These are phyloP conservation scores for Epicampocera succincta DNA, from an alignment of 2,888 invertebrate species.

Conservation along the genomic window DNA sequence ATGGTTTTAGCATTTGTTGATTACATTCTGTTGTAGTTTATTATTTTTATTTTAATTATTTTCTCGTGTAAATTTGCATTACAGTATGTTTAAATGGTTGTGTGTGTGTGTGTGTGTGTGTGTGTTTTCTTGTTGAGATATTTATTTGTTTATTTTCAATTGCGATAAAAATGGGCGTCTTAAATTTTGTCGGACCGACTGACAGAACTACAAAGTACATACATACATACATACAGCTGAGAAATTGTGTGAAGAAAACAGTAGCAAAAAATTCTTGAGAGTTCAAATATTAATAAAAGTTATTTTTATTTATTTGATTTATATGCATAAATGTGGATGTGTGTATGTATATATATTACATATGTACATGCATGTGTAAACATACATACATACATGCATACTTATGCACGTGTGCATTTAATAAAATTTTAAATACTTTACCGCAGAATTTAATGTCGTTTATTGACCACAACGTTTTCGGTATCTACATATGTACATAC, in stretches of 20 bases:
- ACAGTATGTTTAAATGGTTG: too few species aligned
- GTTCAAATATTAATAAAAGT: constrained; percentile 16
- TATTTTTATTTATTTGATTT: constrained; percentile 14
- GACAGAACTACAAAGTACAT: neutral
- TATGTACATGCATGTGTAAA: too few species aligned
- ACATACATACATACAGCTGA: too few species aligned
- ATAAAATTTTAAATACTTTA: too few species aligned
- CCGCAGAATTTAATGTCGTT: too few species aligned
- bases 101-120: neutral
- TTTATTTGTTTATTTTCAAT: constrained; percentile 38
- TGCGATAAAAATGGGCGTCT: constrained; percentile 64
- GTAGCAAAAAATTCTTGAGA: constrained; percentile 40
- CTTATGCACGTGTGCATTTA: too few species aligned
- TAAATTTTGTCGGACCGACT: constrained; percentile 15
- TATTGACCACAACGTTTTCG: too few species aligned
- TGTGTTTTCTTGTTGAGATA: constrained; percentile 15
- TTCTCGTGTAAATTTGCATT: constrained; percentile 46
- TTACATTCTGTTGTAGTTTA: constrained; percentile 40
- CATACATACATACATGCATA: neutral
- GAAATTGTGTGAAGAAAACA: constrained; percentile 17
- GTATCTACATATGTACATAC: too few species aligned
- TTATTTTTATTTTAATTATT: constrained; percentile 52
- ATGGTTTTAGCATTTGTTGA: constrained; percentile 44
- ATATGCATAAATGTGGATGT: neutral
- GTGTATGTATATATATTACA: too few species aligned